Evolutionary conservation across 2,888 invertebrate species (phyloP).

Genomic region (Heteromurus nitidus): DNA sequence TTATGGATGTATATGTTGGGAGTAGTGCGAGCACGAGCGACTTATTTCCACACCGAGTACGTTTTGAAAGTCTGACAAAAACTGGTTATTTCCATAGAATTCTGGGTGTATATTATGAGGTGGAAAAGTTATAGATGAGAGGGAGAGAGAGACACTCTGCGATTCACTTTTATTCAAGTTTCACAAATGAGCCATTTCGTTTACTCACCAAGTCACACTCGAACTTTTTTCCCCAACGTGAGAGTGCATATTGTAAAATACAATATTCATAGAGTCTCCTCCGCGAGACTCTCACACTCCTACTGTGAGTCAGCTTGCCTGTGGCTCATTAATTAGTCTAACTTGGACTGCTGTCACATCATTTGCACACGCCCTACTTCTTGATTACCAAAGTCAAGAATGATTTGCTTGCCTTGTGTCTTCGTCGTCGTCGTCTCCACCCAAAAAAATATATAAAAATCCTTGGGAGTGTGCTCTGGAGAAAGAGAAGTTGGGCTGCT

Average conservation of each 20-base stretch:
- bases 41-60: no score
- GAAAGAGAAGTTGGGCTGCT: slow-evolving; percentile 9
- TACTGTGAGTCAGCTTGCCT: slow-evolving; percentile 53
- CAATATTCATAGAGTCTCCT: slow-evolving; percentile 43
- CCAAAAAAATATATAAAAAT: slow-evolving; percentile 6
- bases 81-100: no score
- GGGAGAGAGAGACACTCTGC: background rate
- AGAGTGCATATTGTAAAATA: slow-evolving; percentile 49
- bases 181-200: slow-evolving; percentile 47
- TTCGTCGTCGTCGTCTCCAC: no score
- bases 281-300: slow-evolving; percentile 23
- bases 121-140: background rate
- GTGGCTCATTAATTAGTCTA: slow-evolving; percentile 65
- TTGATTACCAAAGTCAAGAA: slow-evolving; percentile 63
- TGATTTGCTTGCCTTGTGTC: slow-evolving; percentile 50
- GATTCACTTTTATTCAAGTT: slow-evolving; percentile 25
- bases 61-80: no score
- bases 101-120: no score
- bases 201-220: slow-evolving; percentile 25
- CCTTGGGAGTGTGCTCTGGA: background rate
- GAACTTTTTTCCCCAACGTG: slow-evolving; percentile 37
- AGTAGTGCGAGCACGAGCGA: no score
- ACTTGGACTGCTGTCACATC: slow-evolving; percentile 64
- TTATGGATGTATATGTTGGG: no score
- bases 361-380: slow-evolving; percentile 63